Base-by-base conservation (phyloP, 2,113 vertebrate genomes). In the Notarius quadriscutis region DNA sequence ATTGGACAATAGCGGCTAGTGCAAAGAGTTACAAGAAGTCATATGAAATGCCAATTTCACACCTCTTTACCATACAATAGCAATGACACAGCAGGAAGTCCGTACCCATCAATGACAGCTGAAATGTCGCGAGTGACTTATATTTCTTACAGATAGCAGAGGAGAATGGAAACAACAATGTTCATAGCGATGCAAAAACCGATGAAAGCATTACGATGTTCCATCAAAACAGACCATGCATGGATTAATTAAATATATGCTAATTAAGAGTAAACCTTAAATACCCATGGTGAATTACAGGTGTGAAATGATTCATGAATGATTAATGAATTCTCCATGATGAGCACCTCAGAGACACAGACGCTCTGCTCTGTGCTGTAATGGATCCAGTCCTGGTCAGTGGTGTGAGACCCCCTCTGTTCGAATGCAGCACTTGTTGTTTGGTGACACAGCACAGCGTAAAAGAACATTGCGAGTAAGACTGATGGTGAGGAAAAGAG, bases 1-100 rank as follows among this genome's bases (percentile, higher is more conserved):
- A 91, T 92, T 94, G 94, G 94, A 81, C 90, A 88, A 79, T 87
- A 85, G 84, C 84, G 53, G 91, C 77, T 87, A 90, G 30, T 91
- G 91, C 87, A 88, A 87, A 89, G 20, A 60, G 30, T 82, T 83
- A 34, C 48, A 71, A 57, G 71, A 83, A 55, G 67, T 57, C 25
- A 55, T 83, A 84, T 58, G 58, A 60, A 83, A 72, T 30, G 15
- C 48, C 72, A 81, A 67, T 87, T 87, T 84, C 81, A 87, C 81
- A 84, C 71, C 57, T 65, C 80, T 87, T 75, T 15, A 9, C 63
- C 20, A 53, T 65, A 84, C 86, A 87, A 69, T 48, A 81, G 30
- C 12, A 12, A 48, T 25, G 30, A 41, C 86, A 48, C 87, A 69
- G 60, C 51, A 60, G 72, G 72, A 67, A 25, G 62, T 41, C 62